Base-by-base conservation (phyloP, 2,113 vertebrate genomes). In the Trachemys scripta region DNA sequence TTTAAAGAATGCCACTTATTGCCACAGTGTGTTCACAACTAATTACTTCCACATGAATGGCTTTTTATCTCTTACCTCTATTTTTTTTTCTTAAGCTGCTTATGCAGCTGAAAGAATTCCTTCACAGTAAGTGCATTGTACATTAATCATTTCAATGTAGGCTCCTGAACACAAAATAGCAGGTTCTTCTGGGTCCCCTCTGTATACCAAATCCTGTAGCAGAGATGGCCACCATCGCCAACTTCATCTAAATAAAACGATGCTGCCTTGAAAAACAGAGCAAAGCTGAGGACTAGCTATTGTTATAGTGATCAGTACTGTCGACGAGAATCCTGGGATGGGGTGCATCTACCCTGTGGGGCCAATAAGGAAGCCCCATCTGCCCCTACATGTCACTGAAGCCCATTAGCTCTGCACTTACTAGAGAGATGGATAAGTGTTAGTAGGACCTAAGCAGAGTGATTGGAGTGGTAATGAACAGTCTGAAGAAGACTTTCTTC, bases 81-180 rank as follows among this genome's bases (percentile, higher is more conserved):
- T 96, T 85, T 59, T 89, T 78, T 87, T 93, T 92, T 81, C 89
- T 85, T 87, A 96, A 94, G 89, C 47, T 96, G 88, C 78, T 93
- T 95, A 87, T 93, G 84, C 80, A 97, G 87, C 90, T 96, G 35
- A 93, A 96, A 81, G 81, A 93, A 95, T 89, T 54, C 50, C n/a
- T 95, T 51, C 94, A 90, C 82, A 94, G 35, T 76, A 87, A 94
- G 88, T 82, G 31, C 92, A 93, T 91, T 95, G 45, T 88, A 86
- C 72, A 75, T 93, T 95, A 97, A 92, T 96, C 93, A 38, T 35
- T 85, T 97, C 93, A 86, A 83, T 88, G 50, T 87, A 93, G 75
- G 29, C 62, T 89, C 53, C 72, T 94, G 92, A 97, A 59, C 89
- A 95, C 7, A 12, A 96, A 97, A 47, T 89, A 31, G 24, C 78